Conservation (phyloP, 1,140 invertebrate species). For the Drosophila nigromelanica region DNA sequence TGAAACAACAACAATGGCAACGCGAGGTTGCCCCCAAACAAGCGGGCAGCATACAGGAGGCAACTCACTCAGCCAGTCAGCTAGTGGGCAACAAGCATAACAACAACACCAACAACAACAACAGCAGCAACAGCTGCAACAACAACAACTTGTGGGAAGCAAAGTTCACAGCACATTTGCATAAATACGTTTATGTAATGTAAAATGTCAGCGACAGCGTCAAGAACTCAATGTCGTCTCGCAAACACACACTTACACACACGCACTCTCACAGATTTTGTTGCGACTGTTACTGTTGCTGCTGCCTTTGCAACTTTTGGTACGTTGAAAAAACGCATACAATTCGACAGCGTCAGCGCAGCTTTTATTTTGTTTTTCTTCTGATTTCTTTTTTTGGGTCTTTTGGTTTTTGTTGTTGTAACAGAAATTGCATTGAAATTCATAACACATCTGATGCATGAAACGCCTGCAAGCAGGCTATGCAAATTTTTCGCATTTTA, state of each 20-base stretch:
- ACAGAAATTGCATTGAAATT: conserved; percentile 68
- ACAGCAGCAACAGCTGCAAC: conserved; percentile 6
- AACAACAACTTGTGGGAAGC: conserved; percentile 56
- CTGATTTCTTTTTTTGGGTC: conserved; percentile 21
- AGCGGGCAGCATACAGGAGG: conserved; percentile 14
- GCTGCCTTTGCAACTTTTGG: conserved; percentile 35
- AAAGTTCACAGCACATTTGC: conserved; percentile 73
- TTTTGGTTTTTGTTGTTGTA: conserved; percentile 19
- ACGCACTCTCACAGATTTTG: conserved; percentile 4
- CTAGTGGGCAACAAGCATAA: conserved; percentile 48
- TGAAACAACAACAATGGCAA: background rate
- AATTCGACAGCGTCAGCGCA: conserved; percentile 37
- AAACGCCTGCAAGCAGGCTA: conserved; percentile 69
- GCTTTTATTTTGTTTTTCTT: conserved; percentile 1
- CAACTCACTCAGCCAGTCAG: conserved; percentile 53
- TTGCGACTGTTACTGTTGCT: conserved; percentile 10
- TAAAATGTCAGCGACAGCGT: conserved; percentile 76
- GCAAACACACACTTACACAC: background rate
- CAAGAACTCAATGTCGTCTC: conserved; percentile 50
- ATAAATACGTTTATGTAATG: conserved; percentile 81
- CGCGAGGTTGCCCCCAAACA: conserved; percentile 4
- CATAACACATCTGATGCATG: conserved; percentile 81
- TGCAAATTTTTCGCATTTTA: conserved; percentile 73
- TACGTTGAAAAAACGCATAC: conserved; percentile 56
- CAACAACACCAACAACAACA: conserved; percentile 22